Evolutionary conservation across 1,140 invertebrate genomes (phyloP).

Genomic region (Trichonephila clavipes): DNA sequence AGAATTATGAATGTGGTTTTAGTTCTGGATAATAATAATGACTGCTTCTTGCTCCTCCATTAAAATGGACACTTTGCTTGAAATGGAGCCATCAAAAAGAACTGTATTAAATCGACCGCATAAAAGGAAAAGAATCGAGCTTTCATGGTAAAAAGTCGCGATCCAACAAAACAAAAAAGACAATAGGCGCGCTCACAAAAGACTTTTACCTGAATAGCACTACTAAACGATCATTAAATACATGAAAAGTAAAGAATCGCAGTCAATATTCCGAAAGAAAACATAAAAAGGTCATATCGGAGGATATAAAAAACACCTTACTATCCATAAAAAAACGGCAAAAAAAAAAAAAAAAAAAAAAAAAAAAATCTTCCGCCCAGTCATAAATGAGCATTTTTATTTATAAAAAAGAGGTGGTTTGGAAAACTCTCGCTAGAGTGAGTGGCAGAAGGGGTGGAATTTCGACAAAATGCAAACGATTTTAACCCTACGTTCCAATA

Average conservation of each 20-base stretch:
- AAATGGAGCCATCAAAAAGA: not conserved
- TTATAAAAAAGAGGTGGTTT: not conserved
- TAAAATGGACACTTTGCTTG: not conserved
- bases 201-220: slow-evolving; percentile 11
- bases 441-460: not conserved
- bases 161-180: not conserved
- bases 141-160: not conserved
- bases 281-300: slow-evolving; percentile 49
- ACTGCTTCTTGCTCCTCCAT: not conserved
- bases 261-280: slow-evolving; percentile 38
- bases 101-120: not conserved
- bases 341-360: not conserved
- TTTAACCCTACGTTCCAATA: slow-evolving; percentile 72
- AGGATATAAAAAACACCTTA: slow-evolving; percentile 20
- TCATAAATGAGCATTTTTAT: slow-evolving; percentile 58
- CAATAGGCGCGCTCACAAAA: not conserved
- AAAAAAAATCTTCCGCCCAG: slow-evolving; percentile 15
- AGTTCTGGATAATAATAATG: too few relatives aligned
- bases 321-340: not conserved
- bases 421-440: not conserved
- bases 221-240: slow-evolving; percentile 20
- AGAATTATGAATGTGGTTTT: too few relatives aligned
- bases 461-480: slow-evolving; percentile 58
- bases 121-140: not conserved
- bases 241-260: not conserved